Evolutionary conservation across 1,140 invertebrate genomes (phyloP).

Genomic region (Dolichoris vasculosae): DNA sequence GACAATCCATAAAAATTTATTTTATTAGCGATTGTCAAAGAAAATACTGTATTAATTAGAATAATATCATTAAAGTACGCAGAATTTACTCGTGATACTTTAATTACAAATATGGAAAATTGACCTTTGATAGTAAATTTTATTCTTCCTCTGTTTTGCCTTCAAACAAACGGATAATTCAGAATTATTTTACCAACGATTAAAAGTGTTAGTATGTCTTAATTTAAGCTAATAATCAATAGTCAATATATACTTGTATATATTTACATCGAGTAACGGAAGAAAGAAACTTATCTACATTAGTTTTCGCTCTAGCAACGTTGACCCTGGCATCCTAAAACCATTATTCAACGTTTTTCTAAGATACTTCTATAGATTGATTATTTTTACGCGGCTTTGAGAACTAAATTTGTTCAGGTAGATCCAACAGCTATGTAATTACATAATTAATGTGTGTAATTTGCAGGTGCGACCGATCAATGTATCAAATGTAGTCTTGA

Average conservation of each 20-base stretch:
- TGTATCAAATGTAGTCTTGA: background rate
- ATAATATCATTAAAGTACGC: slow-evolving; percentile 18
- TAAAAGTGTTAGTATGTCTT: slow-evolving; percentile 17
- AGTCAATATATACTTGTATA: background rate
- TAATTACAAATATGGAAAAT: slow-evolving; percentile 15
- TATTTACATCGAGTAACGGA: background rate
- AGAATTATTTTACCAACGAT: background rate
- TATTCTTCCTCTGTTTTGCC: background rate
- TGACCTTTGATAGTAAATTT: slow-evolving; percentile 8
- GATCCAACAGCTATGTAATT: background rate
- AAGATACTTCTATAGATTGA: background rate
- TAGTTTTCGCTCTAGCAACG: slow-evolving; percentile 5
- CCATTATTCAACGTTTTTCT: slow-evolving; percentile 22
- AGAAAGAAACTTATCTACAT: slow-evolving; percentile 14
- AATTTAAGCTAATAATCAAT: background rate
- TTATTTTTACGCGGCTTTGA: slow-evolving; percentile 7
- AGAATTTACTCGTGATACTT: background rate
- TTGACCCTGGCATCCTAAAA: slow-evolving; percentile 38
- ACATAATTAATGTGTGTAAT: background rate
- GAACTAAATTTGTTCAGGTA: background rate
- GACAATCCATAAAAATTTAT: background rate
- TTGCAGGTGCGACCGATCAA: background rate
- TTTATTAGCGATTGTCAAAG: background rate
- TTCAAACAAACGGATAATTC: background rate
- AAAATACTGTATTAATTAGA: background rate